Evolutionary conservation across 2,113 vertebrate genomes (phyloP).

Genomic region (Pedetes capensis): DNA sequence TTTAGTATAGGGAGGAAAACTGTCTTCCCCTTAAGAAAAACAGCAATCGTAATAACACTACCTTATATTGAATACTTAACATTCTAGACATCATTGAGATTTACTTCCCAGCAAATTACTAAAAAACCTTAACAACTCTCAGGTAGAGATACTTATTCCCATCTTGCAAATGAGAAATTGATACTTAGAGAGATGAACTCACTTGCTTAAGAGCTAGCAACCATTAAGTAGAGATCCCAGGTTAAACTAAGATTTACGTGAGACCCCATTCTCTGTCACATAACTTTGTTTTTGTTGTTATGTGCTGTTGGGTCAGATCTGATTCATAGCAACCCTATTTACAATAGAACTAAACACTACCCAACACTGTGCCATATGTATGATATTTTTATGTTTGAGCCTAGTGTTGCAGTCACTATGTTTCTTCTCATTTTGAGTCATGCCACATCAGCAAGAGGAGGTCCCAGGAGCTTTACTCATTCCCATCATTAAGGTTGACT

Average conservation of each 20-base stretch:
- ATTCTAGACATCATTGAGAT: not conserved
- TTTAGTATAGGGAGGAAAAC: not conserved
- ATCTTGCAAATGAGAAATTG: not conserved
- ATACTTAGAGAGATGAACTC: not conserved
- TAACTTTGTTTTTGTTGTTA: no score
- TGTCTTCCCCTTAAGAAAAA: not conserved
- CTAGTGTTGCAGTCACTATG: no score
- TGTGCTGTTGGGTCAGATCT: no score
- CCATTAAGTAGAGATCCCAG: not conserved
- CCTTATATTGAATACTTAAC: not conserved
- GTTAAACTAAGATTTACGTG: not conserved
- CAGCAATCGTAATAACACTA: not conserved
- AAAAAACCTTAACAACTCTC: not conserved
- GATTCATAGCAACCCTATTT: no score
- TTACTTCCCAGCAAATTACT: not conserved
- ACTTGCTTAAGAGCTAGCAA: not conserved
- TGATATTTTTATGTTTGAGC: no score
- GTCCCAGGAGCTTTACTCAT: no score
- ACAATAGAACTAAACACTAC: no score
- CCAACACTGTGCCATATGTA: no score
- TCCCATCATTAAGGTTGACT: no score
- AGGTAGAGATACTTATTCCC: not conserved
- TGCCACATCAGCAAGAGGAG: no score
- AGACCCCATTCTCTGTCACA: not conserved
- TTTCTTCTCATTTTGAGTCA: no score